A percentile compares a stretch with the other conserved stretches of the same genome.
Evolutionary conservation across 30 jellyfish, hydroid and myxozoan species (phyloP).

Genomic region (Pelagia noctiluca): DNA sequence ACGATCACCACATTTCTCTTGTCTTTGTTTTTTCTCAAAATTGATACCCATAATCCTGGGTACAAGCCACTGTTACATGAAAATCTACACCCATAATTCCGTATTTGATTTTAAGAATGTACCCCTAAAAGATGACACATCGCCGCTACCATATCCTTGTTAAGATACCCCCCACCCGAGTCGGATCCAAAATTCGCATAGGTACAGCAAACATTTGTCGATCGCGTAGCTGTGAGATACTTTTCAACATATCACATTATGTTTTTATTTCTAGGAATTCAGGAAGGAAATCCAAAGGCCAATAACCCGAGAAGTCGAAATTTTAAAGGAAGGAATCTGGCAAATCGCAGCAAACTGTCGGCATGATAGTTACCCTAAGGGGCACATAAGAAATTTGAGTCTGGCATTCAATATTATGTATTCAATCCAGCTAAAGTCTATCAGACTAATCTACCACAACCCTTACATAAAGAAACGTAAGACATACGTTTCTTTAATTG

Average conservation of each 20-base stretch:
- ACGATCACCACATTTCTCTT: no score
- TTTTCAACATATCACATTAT: background rate
- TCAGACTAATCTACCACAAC: constrained; percentile 8
- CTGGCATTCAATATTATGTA: constrained; percentile 45
- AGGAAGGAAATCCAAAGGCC: background rate
- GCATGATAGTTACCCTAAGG: constrained; percentile 29
- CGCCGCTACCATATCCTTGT: no score
- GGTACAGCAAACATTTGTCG: background rate
- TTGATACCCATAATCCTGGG: no score
- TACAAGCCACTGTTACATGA: background rate
- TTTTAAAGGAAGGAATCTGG: constrained; percentile 48
- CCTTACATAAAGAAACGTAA: background rate
- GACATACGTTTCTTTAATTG: background rate
- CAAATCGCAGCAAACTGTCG: constrained; percentile 24
- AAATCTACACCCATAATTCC: background rate
- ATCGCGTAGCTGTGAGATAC: background rate
- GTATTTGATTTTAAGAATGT: background rate
- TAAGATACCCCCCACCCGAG: background rate
- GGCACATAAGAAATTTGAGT: background rate
- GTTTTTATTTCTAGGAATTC: constrained; percentile 4
- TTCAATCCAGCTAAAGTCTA: constrained; percentile 15
- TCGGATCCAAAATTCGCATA: background rate
- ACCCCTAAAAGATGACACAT: background rate
- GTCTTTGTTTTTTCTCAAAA: no score
- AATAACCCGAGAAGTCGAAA: background rate